Base-by-base conservation (phyloP, 64 coral and sea anemone genomes). In the Actinia equina region DNA sequence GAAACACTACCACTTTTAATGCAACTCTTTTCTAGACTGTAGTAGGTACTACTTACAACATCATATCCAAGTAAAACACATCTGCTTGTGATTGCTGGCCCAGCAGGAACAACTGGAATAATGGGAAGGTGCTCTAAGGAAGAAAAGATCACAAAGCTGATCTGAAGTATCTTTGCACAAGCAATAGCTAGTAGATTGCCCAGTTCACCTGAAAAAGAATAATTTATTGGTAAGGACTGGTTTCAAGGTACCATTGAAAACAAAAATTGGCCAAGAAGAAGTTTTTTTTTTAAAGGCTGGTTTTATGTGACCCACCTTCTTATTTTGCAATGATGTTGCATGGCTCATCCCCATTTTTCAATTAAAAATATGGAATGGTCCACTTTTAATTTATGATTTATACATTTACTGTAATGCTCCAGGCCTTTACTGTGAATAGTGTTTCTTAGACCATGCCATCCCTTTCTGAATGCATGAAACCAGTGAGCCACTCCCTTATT, bases 151-250 rank as follows among this genome's bases (percentile, higher is more conserved):
- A 90, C 69, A 27, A 90, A 43, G 56, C 82, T 71, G 25, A 90
- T 55, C 77, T 83, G 46, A 43, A 77, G 41, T 45, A 85, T 70
- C 70, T 77, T 79, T 19, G 89, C 83, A 77, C 82, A 82, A 44
- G 89, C 89, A 85, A 90, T 77, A 45, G 89, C 82, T n/a, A 90
- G 82, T 19, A 90, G 54, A 77, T 90, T 90, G 5, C 82, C 83
- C 82, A 90, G 71, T 85, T 90, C 89, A 61, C 82, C 89, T 90
- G 41, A 44, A 77, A 90, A 16, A 77, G 2, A 71, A 88, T 7
- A 19, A 84, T 52, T 86, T 54, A 54, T 12, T 54, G 52, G 52
- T 54, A 54, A 54, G 52, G 52, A 26, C 17, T 63, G 20, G 20
- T 63, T 63, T 63, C 17, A 63, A 63, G 6, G 17, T 19, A 63